Conservation (phyloP, 2,888 invertebrate genomes). For the Hylaea fasciaria region DNA sequence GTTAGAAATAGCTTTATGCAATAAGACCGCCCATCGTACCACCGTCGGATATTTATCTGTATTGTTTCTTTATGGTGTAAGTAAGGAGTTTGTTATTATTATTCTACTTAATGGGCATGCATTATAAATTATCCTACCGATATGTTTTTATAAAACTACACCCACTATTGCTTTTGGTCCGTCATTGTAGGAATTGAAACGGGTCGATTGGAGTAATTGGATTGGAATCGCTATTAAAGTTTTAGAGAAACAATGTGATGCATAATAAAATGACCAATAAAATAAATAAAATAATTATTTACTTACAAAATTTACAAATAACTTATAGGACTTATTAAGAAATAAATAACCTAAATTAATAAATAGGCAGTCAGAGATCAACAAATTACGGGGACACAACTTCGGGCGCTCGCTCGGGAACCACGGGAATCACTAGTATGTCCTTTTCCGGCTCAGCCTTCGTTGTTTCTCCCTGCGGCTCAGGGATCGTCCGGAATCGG, state of each 20-base stretch:
- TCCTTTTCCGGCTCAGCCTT: conserved; percentile 14
- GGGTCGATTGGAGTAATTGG: too few relatives aligned
- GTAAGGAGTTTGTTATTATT: too few relatives aligned
- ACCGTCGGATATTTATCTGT: too few relatives aligned
- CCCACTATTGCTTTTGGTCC: too few relatives aligned
- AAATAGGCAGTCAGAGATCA: conserved; percentile 57
- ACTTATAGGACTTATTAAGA: conserved; percentile 42
- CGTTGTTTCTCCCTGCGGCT: neutral
- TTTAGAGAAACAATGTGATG: neutral
- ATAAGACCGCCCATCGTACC: too few relatives aligned
- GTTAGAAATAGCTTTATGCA: too few relatives aligned
- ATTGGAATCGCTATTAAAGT: too few relatives aligned
- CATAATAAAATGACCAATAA: neutral
- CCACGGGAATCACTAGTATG: conserved; percentile 24
- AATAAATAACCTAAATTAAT: conserved; percentile 51
- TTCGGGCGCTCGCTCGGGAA: conserved; percentile 54
- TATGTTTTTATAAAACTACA: too few relatives aligned
- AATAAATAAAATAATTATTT: conserved; percentile 4
- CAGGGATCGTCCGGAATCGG: conserved; percentile 41
- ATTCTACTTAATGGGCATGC: too few relatives aligned
- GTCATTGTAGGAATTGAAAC: too few relatives aligned
- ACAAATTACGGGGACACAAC: conserved; percentile 59
- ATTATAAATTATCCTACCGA: too few relatives aligned
- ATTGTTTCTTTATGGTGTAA: too few relatives aligned
- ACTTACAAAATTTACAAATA: conserved; percentile 40